Evolutionary conservation across 2,113 vertebrate genomes (phyloP).

Genomic region (Amphiprion ocellaris): DNA sequence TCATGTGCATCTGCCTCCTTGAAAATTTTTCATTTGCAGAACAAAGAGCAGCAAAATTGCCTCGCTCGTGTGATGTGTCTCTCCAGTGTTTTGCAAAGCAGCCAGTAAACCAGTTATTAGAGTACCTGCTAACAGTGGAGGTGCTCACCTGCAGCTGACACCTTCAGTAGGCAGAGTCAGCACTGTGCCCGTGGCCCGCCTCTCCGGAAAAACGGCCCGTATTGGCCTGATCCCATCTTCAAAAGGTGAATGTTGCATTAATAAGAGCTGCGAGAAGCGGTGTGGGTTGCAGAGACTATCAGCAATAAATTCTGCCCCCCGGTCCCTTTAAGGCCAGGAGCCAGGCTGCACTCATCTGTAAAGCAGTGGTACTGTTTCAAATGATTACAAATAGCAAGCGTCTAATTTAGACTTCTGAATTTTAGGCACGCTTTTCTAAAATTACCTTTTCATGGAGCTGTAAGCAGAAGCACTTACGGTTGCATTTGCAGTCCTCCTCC

Average conservation of each 20-base stretch:
- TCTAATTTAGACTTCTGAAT: too few relatives aligned
- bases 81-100: constrained; percentile 24
- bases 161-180: constrained; percentile 52
- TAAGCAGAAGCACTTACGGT: not conserved
- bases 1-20: constrained; percentile 26
- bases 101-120: constrained; percentile 31
- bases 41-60: constrained; percentile 28
- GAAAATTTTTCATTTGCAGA: constrained; percentile 26
- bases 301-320: constrained; percentile 18
- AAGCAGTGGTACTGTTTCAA: too few relatives aligned
- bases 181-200: constrained; percentile 31
- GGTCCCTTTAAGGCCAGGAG: not conserved
- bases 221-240: constrained; percentile 24
- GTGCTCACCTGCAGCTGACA: constrained; percentile 40
- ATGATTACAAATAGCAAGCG: too few relatives aligned
- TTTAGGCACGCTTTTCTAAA: too few relatives aligned
- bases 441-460: not conserved
- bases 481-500: not conserved
- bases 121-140: constrained; percentile 5
- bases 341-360: too few relatives aligned
- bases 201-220: constrained; percentile 15
- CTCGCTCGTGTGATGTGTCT: constrained; percentile 12
- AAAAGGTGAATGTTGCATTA: constrained; percentile 57
- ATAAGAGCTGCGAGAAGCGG: constrained; percentile 38
- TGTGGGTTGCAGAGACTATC: constrained; percentile 5